These are phyloP conservation scores for Volucella zonaria DNA, from an alignment of 2,888 invertebrate genomes.

Conservation along the genomic window DNA sequence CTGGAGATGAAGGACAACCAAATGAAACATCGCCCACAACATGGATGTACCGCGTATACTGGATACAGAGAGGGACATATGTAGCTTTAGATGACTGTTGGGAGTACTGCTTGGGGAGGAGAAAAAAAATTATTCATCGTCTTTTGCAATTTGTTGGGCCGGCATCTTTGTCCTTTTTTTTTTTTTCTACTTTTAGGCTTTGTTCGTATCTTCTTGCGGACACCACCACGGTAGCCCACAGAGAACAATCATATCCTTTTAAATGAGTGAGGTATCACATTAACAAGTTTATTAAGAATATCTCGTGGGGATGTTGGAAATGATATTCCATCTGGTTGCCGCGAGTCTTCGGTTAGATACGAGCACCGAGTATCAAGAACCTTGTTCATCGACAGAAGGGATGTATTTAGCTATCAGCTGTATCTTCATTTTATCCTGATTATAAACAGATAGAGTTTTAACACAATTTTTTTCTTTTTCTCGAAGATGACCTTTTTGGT, in stretches of 20 bases:
- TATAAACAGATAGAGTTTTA: constrained; percentile 60
- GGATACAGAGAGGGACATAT: not conserved
- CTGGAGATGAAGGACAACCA: constrained; percentile 45
- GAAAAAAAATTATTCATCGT: constrained; percentile 64
- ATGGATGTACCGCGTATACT: constrained; percentile 20
- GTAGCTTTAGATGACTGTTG: too few relatives aligned
- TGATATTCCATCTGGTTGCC: constrained; percentile 59
- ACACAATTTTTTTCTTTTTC: constrained; percentile 50
- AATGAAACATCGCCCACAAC: constrained; percentile 57
- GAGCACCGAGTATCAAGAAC: not conserved
- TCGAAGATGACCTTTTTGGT: constrained; percentile 45
- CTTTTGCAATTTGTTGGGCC: constrained; percentile 64
- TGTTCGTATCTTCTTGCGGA: constrained; percentile 32
- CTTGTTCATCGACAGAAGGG: not conserved
- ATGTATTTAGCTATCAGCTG: constrained; percentile 43
- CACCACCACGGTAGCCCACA: constrained; percentile 47
- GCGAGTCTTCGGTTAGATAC: constrained; percentile 16
- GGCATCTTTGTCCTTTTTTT: constrained; percentile 25
- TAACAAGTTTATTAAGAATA: constrained; percentile 71
- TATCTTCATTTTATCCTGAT: constrained; percentile 46
- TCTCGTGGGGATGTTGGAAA: constrained; percentile 52
- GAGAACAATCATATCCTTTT: constrained; percentile 63
- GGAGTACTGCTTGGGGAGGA: not conserved
- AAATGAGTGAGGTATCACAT: constrained; percentile 71
- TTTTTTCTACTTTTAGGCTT: constrained; percentile 23